Percentiles rank a stretch among this genome's conserved stretches.
Conservation (phyloP, 2,888 invertebrate genomes). For the Globia sparganii region DNA sequence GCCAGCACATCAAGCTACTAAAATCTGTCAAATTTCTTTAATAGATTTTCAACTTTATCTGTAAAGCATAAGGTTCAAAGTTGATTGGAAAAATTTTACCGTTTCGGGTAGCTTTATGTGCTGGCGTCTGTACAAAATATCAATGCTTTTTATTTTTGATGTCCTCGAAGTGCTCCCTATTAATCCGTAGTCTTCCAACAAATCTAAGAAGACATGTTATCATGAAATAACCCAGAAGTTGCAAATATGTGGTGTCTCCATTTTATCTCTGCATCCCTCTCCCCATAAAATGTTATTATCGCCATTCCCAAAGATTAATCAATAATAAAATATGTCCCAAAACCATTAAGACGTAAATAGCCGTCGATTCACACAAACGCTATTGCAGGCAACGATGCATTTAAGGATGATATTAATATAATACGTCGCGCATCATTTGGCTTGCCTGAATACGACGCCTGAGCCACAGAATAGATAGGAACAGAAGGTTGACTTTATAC, state of each 20-base stretch:
- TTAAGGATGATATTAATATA: constrained; percentile 62
- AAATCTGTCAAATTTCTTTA: too few relatives aligned
- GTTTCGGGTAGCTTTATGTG: too few relatives aligned
- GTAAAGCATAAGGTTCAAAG: too few relatives aligned
- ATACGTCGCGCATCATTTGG: constrained; percentile 62
- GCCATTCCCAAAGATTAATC: constrained; percentile 31
- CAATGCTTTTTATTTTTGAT: too few relatives aligned
- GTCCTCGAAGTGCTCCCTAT: too few relatives aligned
- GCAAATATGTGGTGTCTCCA: neutral
- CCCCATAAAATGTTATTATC: constrained; percentile 11
- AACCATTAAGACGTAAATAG: constrained; percentile 50
- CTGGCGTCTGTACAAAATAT: too few relatives aligned
- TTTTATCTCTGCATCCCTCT: constrained; percentile 4
- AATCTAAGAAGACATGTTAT: neutral
- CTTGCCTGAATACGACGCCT: constrained; percentile 35
- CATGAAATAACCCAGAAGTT: neutral
- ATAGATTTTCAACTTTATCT: too few relatives aligned
- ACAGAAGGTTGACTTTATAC: neutral
- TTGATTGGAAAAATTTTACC: too few relatives aligned
- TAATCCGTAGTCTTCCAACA: neutral
- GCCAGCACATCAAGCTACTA: too few relatives aligned
- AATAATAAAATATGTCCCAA: constrained; percentile 39
- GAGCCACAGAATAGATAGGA: neutral
- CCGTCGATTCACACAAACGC: constrained; percentile 44
- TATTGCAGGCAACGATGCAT: constrained; percentile 60